phyloP scores from a whole-genome alignment of 2,797 vertebrate genomes.

The Helicolenus hilgendorfi region DNA sequence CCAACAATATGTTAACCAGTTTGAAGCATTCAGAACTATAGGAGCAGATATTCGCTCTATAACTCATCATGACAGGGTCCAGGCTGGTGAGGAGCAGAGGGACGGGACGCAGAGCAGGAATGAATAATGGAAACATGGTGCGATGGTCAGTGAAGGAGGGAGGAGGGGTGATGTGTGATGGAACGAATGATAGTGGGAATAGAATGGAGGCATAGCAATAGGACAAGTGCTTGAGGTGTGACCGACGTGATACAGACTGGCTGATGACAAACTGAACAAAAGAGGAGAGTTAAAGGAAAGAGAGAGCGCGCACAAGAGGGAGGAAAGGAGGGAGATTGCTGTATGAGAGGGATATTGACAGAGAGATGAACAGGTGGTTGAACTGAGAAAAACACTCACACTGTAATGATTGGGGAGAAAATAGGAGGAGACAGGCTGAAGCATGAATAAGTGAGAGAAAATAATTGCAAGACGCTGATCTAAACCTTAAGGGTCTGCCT shows the following conservation, averaged over 20 bases:
- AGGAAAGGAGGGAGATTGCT: background rate
- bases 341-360: conserved; percentile 19
- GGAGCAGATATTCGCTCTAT: conserved; percentile 38
- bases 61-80: conserved; percentile 57
- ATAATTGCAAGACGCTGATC: conserved; percentile 37
- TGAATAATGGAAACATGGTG: conserved; percentile 67
- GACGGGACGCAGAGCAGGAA: conserved; percentile 29
- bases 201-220: conserved; percentile 31
- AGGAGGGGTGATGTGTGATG: conserved; percentile 41
- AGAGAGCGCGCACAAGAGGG: background rate
- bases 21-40: conserved; percentile 23
- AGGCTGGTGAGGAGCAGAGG: conserved; percentile 44
- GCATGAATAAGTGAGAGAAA: conserved; percentile 10
- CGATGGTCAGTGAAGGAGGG: conserved; percentile 53
- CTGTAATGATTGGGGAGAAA: conserved; percentile 24
- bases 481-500: conserved; percentile 30
- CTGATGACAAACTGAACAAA: conserved; percentile 56
- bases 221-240: conserved; percentile 50
- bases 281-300: background rate
- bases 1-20: conserved; percentile 25
- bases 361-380: conserved; percentile 32
- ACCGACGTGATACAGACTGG: conserved; percentile 56
- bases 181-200: conserved; percentile 42
- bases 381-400: conserved; percentile 25
- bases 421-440: conserved; percentile 12